phyloP scores from a whole-genome alignment of 2,888 invertebrate species.

The Odontocerum albicorne region DNA sequence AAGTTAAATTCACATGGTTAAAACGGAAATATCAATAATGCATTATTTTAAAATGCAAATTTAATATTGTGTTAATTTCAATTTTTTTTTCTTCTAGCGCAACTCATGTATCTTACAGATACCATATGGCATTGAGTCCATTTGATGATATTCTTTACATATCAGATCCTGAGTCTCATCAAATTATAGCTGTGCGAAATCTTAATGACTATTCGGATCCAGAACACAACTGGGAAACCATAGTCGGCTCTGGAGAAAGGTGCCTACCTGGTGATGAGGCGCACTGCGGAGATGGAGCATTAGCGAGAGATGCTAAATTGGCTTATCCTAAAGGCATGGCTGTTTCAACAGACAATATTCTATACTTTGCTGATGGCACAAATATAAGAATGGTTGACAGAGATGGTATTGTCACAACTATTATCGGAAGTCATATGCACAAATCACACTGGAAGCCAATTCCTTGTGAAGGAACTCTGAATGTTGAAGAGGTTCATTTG shows the following conservation, averaged over 20 bases:
- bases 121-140: conserved; percentile 95
- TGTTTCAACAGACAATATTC: conserved; percentile 85
- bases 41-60: no score
- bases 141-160: conserved; percentile 92
- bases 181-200: conserved; percentile 85
- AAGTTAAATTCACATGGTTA: no score
- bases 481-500: conserved; percentile 90
- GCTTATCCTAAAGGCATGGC: conserved; percentile 97
- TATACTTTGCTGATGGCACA: conserved; percentile 95
- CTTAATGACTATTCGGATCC: conserved; percentile 82
- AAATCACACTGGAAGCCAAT: conserved; percentile 93
- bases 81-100: conserved; percentile 64
- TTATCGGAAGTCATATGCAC: conserved; percentile 91
- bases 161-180: conserved; percentile 94
- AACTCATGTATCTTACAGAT: conserved; percentile 91
- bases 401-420: conserved; percentile 89
- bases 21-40: no score
- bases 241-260: conserved; percentile 92
- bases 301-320: conserved; percentile 90
- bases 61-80: not conserved
- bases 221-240: conserved; percentile 91
- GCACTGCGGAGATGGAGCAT: conserved; percentile 93
- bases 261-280: conserved; percentile 93
- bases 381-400: conserved; percentile 92
- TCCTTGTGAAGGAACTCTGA: conserved; percentile 87